phyloP scores from a whole-genome alignment of 2,113 vertebrate genomes.

The Quiscalus mexicanus region DNA sequence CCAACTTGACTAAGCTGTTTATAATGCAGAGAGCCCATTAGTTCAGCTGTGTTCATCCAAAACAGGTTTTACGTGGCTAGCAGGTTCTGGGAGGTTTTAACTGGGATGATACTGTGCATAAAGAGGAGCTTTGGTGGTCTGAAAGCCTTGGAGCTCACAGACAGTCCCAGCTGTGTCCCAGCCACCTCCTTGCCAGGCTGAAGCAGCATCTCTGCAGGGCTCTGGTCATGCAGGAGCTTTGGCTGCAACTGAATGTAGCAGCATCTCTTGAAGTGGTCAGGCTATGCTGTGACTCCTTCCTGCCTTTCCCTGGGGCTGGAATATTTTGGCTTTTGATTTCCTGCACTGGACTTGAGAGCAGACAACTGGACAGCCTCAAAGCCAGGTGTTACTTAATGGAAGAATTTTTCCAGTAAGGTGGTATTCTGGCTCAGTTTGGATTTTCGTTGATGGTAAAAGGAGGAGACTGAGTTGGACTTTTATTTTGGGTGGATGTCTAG shows the following conservation, averaged over 20 bases:
- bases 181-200: neutral
- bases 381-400: neutral
- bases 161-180: neutral
- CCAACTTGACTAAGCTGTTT: neutral
- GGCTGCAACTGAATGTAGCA: neutral
- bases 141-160: neutral
- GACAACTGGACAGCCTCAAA: neutral
- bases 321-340: neutral
- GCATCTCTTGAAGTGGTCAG: neutral
- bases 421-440: neutral
- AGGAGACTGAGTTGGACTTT: neutral
- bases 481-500: neutral
- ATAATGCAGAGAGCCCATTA: neutral
- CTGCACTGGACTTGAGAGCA: neutral
- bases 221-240: neutral
- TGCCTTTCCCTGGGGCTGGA: neutral
- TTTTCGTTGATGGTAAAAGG: neutral
- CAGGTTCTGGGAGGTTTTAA: neutral
- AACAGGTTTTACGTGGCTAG: neutral
- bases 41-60: neutral
- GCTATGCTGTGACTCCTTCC: neutral
- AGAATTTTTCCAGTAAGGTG: neutral
- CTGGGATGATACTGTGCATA: neutral
- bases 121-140: neutral
- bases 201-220: neutral